These are phyloP conservation scores for Xestia xanthographa DNA, from an alignment of 2,888 invertebrate genomes.

Conservation along the genomic window DNA sequence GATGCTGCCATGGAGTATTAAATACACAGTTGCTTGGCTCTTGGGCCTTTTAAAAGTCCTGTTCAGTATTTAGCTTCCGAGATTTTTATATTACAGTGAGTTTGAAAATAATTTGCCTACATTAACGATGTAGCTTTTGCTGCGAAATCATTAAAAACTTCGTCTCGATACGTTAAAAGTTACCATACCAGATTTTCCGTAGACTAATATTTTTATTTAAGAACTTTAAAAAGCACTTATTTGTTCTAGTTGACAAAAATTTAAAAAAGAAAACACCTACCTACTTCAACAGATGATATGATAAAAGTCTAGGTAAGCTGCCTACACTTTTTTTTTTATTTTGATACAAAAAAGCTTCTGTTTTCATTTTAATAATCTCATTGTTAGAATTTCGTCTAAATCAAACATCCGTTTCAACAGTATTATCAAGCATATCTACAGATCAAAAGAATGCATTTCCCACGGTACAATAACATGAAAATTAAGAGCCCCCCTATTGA, in stretches of 20 bases:
- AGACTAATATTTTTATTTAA: not conserved
- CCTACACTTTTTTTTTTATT: not conserved
- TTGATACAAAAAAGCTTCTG: too few species aligned
- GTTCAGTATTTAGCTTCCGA: not conserved
- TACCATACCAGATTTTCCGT: not conserved
- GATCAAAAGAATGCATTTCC: slow-evolving; percentile 55
- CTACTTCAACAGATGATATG: not conserved
- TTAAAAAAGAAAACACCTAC: not conserved
- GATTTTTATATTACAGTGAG: not conserved
- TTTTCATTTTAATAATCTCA: slow-evolving; percentile 14
- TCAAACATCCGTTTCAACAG: slow-evolving; percentile 30
- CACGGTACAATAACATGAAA: slow-evolving; percentile 49
- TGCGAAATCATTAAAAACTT: too few species aligned
- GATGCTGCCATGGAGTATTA: not conserved
- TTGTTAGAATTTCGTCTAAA: slow-evolving; percentile 21
- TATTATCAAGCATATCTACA: slow-evolving; percentile 42
- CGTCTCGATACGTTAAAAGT: not conserved
- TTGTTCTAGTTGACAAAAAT: not conserved
- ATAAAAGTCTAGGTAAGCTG: not conserved
- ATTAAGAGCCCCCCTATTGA: slow-evolving; percentile 45
- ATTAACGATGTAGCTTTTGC: too few species aligned
- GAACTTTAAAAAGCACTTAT: not conserved
- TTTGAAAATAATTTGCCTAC: too few species aligned
- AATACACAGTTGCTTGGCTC: slow-evolving; percentile 26
- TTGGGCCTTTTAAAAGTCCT: not conserved